Percentiles rank a stretch among this genome's conserved stretches.
Evolutionary conservation across 2,888 invertebrate genomes (phyloP).

Genomic region (Cantharis lateralis): DNA sequence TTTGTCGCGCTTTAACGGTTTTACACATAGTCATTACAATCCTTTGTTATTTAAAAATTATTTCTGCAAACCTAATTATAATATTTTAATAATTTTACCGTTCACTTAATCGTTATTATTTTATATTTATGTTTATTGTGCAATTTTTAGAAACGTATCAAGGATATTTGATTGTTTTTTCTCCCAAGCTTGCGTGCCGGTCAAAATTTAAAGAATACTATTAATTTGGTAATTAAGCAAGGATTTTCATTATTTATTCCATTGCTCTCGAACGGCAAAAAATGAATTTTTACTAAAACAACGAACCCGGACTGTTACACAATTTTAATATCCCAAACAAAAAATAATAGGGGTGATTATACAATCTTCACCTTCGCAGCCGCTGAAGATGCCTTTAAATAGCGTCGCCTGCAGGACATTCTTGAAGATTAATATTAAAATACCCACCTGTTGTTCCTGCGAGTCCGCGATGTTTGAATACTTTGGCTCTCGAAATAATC

Average conservation of each 20-base stretch:
- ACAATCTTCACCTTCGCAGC: background rate
- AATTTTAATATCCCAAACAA: background rate
- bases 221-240: background rate
- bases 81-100: background rate
- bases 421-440: conserved; percentile 7
- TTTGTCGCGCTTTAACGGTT: conserved; percentile 23
- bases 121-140: background rate
- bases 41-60: conserved; percentile 1
- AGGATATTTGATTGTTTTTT: background rate
- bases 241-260: no score
- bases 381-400: conserved; percentile 28
- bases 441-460: conserved; percentile 3
- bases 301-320: background rate
- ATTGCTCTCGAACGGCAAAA: no score
- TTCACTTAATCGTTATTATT: background rate
- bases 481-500: background rate
- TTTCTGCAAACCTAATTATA: background rate
- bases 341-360: background rate
- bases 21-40: background rate
- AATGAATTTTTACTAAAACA: background rate
- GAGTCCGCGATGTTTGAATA: background rate
- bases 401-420: conserved; percentile 32
- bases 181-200: background rate
- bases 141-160: background rate
- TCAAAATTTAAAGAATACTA: background rate